Evolutionary conservation across 2,797 vertebrate genomes (phyloP), one percentile per base, ranked within the genome.

Genomic region (Chaetodon trifasciatus): DNA sequence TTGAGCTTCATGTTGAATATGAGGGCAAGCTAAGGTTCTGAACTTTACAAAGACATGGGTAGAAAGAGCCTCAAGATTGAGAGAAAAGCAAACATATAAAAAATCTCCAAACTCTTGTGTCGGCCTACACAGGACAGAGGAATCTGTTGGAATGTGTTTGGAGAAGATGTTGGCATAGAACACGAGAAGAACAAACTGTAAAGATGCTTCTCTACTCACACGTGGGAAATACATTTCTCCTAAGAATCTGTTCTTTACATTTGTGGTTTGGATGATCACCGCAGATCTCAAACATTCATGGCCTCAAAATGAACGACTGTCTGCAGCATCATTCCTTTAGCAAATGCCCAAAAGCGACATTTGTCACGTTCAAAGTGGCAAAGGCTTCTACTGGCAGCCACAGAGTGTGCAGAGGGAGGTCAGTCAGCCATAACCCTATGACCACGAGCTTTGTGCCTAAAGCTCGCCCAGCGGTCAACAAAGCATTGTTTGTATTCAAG

Each of bases 11-110:
- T 0, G 0, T 50, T 23, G 12, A 53, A 46, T 8, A 32, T 44
- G 16, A 79, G 65, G 35, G 28, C 0, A 6, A 70, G 39, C 13
- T 37, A 47, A 53, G 55, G 74, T 28, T 58, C 17, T 40, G 6
- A 53, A 40, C 1, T 2, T 12, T 47, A 60, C 57, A 16, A 21
- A 61, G 49, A 47, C 28, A 23, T 11, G 32, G 24, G 23, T 8
- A 39, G 21, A 76, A 60, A 63, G 23, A 72, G 39, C 15, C 39
- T 64, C 21, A 28, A 44, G 23, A 49, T 53, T 52, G 10, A 69
- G 9, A 74, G 19, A 15, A 73, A 8, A 50, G 8, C 50, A 50
- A 42, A 72, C n/a, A 10, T n/a, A 2, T 8, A 19, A 55, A 10
- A 24, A 32, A 15, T 52, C 6, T 47, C 23, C 35, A 24, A 19